Evolutionary conservation across 2,888 invertebrate species (phyloP), one percentile per base, ranked within the genome.

Genomic region (Pyrrhosoma nymphula): DNA sequence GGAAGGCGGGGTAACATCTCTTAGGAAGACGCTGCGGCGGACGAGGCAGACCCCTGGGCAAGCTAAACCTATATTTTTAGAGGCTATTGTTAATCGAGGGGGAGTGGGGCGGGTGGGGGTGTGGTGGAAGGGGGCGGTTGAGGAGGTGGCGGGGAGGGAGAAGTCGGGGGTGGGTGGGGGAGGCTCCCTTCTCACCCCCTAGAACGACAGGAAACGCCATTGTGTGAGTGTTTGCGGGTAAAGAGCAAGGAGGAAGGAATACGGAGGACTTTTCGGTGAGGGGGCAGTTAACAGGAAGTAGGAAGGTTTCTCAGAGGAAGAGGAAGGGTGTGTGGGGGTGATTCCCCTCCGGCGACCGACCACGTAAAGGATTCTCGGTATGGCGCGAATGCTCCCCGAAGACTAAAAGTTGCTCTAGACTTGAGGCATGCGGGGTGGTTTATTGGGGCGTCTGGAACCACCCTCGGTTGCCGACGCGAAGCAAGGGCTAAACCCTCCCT

Each of bases 31-130:
- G 47, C 60, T 6, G 12, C 16, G 20, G 39, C 35, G 30, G 88
- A 20, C 60, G 60, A 20, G 35, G 30, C 69, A 47, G 75, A 93
- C 93, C 93, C 93, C 93, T 93, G 93, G 93, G 93, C 93, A 93
- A 93, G 93, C 93, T 93, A 93, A 93, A 93, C 75, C 93, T 93
- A 93, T 93, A 93, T 93, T 93, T 93, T 93, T 93, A 93, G 93
- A 93, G 93, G 93, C 93, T 93, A 93, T 93, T 93, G 93, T 93
- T 93, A 93, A 93, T 93, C 93, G 93, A 30, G 93, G 47, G 75
- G 93, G 18, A 47, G 55, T 16, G n/a, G 63, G 69, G 69, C 26
- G 55, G 69, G 75, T 26, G 18, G 47, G 47, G 39, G 47, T 26
- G 89, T 12, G 55, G 55, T 14, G 69, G n/a, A n/a, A 69, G n/a